phyloP scores from a whole-genome alignment of 2,797 vertebrate species.

The Microcaecilia unicolor region DNA sequence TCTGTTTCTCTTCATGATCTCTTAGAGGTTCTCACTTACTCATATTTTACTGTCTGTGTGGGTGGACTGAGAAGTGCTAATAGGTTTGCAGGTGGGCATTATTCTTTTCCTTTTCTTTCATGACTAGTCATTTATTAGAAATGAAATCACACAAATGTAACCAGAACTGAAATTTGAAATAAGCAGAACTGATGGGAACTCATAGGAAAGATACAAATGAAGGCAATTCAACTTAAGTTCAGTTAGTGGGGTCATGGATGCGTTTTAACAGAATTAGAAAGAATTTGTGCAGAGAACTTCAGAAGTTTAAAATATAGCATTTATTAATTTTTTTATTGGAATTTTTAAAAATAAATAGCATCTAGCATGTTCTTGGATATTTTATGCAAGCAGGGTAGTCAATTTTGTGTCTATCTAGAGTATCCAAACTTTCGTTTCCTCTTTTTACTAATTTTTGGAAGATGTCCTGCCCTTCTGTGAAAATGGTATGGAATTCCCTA shows the following conservation, averaged over 20 bases:
- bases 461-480: too few species aligned
- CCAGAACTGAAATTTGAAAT: conserved; percentile 11
- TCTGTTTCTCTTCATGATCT: conserved; percentile 23
- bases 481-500: too few species aligned
- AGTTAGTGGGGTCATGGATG: too few species aligned
- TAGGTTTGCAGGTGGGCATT: conserved; percentile 42
- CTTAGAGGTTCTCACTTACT: conserved; percentile 17
- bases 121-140: conserved; percentile 44
- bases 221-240: conserved; percentile 24
- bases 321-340: too few species aligned
- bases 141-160: conserved; percentile 43
- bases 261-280: too few species aligned
- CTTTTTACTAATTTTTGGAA: too few species aligned
- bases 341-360: conserved; percentile 40
- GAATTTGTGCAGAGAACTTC: too few species aligned
- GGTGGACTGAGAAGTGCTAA: conserved; percentile 34
- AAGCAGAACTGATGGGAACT: conserved; percentile 34
- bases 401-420: too few species aligned
- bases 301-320: too few species aligned
- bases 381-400: too few species aligned
- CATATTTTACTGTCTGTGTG: conserved; percentile 15
- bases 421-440: too few species aligned
- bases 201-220: conserved; percentile 27
- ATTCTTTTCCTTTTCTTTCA: conserved; percentile 34
- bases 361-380: too few species aligned